phyloP scores from a whole-genome alignment of 2,113 vertebrate species.

The Corapipo altera region DNA sequence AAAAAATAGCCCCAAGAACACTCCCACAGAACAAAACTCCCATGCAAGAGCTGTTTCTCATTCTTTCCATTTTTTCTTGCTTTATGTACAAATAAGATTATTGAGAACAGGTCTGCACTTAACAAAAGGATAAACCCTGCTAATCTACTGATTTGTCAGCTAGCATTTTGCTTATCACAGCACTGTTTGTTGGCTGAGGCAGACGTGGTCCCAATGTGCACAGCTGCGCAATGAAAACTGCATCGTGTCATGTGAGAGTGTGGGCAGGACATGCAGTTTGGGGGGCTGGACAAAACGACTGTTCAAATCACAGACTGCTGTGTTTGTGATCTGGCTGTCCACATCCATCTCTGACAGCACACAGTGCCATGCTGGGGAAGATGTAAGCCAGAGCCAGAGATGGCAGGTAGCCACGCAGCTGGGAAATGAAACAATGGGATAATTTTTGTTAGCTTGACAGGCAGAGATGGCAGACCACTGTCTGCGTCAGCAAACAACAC shows the following conservation, averaged over 20 bases:
- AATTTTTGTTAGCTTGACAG: not conserved
- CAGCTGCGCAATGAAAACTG: not conserved
- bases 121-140: not conserved
- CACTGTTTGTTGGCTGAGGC: not conserved
- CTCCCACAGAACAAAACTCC: not conserved
- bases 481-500: not conserved
- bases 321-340: not conserved
- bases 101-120: not conserved
- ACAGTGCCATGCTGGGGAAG: not conserved
- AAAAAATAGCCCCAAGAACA: not conserved
- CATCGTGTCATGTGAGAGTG: not conserved
- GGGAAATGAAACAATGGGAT: not conserved
- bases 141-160: not conserved
- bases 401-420: not conserved
- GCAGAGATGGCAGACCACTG: not conserved
- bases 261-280: not conserved
- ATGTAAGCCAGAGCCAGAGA: not conserved
- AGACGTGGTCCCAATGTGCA: not conserved
- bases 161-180: not conserved
- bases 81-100: not conserved
- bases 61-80: not conserved
- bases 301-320: not conserved
- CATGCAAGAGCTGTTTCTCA: not conserved
- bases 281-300: not conserved
- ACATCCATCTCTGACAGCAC: not conserved